Base-by-base conservation (phyloP, 2,113 vertebrate genomes). In the Amia ocellicauda region DNA sequence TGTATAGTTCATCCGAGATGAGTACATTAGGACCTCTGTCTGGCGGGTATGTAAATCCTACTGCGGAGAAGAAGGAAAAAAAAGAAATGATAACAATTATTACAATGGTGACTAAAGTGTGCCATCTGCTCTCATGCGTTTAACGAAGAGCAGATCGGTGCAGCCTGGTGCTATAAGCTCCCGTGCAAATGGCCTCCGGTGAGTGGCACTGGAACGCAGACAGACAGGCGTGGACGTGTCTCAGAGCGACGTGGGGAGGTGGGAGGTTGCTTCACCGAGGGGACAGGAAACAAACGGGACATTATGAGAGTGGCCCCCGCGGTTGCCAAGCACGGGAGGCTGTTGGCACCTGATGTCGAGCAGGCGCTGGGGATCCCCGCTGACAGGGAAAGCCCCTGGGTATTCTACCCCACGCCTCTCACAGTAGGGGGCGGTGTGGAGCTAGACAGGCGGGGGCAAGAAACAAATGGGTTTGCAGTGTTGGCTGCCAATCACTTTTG, bases 371-470 rank as follows among this genome's bases (percentile, higher is more conserved):
- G 13, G n/a, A 47, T 64, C 49, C 80, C 77, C 73, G 78, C 72
- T 84, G 86, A 81, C 86, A 86, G 62, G 72, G 70, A 74, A 63
- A 68, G 70, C 76, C 76, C 83, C 76, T 84, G 85, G 87, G 86
- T 85, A 89, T 80, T 76, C 66, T 79, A 87, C 83, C 86, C 86
- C 83, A 87, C 69, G 85, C 86, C 86, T 81, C 72, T 79, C 87
- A 86, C 86, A 89, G 86, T 81, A 89, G 87, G 87, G 86, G 87
- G 86, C 87, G 82, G 80, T 76, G 79, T 78, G 81, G 81, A 82
- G 76, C 68, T 74, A 81, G 82, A 77, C 78, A 65, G 70, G 70
- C 69, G 1, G 58, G 80, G 81, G 82, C 76, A 78, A 82, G 83
- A 80, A 79, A 88, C 82, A 85, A 86, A 85, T 84, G 78, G 76